Evolutionary conservation across 2,113 vertebrate species (phyloP).

Genomic region (Dromaius novaehollandiae): DNA sequence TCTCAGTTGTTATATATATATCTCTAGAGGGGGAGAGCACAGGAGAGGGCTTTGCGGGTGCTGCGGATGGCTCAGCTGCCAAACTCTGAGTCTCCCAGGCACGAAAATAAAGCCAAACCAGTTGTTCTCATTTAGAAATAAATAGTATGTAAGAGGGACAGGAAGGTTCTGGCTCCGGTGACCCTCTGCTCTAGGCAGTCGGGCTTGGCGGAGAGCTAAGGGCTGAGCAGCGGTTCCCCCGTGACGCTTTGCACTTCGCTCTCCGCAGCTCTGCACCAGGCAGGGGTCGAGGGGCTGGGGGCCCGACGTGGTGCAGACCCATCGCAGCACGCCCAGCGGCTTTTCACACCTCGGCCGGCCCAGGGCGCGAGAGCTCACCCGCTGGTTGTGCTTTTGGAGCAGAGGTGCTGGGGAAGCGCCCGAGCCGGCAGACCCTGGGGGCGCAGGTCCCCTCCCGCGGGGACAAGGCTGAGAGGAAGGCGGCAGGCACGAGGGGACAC

Average conservation of each 20-base stretch:
- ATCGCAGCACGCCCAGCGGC: no score
- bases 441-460: not conserved
- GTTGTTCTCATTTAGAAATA: not conserved
- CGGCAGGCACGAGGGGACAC: not conserved
- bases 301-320: no score
- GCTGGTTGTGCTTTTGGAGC: no score
- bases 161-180: fast-evolving
- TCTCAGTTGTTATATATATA: constrained; percentile 5
- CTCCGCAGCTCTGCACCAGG: not conserved
- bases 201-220: not conserved
- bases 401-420: not conserved
- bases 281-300: not conserved
- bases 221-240: not conserved
- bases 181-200: not conserved
- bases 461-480: not conserved
- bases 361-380: no score
- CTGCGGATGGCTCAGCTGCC: constrained; percentile 18
- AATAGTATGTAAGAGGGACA: fast-evolving
- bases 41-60: constrained; percentile 4
- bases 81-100: not conserved
- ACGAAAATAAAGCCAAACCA: not conserved
- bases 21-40: not conserved
- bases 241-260: no score
- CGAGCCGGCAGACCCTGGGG: not conserved
- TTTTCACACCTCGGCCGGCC: no score